Evolutionary conservation across 2,113 vertebrate species (phyloP), one percentile per base, ranked within the genome.

Genomic region (Oreochromis niloticus): DNA sequence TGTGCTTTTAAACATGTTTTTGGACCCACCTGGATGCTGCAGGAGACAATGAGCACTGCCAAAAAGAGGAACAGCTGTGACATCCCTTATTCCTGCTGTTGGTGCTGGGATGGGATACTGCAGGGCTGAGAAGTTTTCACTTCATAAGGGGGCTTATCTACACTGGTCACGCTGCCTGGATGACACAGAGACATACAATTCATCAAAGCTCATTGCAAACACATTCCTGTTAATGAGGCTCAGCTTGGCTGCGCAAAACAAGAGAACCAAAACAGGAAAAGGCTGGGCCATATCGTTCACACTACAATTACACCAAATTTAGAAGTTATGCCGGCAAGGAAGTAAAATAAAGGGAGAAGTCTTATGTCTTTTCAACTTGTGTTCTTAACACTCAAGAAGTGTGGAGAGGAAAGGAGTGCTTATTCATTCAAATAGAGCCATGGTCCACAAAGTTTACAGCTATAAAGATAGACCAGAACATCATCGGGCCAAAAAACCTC

Each of bases 21-120:
- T 2, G 30, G 73, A 96, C 88, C 94, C 93, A 52, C 97, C 97
- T 41, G 97, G 94, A 90, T 91, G 96, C 94, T 96, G 96, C 86
- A 93, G 86, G 89, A 95, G 87, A 95, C 78, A 43, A 94, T 85
- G 83, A 96, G 91, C 79, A 92, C 85, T 55, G 94, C 91, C 90
- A 94, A 88, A 90, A 94, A 93, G 80, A 95, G 86, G 86, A 95
- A 87, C 83, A 88, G 88, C 79, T 83, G 93, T 92, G 94, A 95
- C 96, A 96, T 96, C 90, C 94, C 95, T 95, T 90, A 82, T 83
- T 93, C 89, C 92, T 93, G 93, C 91, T 89, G 92, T 56, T 57
- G 91, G 63, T 82, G 89, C 90, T 90, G 88, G 89, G 87, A 85
- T 83, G 91, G 85, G 85, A 81, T 87, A 91, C 81, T 92, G 94